A percentile compares a stretch with the other conserved stretches of the same genome.
These are phyloP conservation scores for Augochlorella aurata DNA, from an alignment of 2,888 invertebrate species.

Conservation along the genomic window DNA sequence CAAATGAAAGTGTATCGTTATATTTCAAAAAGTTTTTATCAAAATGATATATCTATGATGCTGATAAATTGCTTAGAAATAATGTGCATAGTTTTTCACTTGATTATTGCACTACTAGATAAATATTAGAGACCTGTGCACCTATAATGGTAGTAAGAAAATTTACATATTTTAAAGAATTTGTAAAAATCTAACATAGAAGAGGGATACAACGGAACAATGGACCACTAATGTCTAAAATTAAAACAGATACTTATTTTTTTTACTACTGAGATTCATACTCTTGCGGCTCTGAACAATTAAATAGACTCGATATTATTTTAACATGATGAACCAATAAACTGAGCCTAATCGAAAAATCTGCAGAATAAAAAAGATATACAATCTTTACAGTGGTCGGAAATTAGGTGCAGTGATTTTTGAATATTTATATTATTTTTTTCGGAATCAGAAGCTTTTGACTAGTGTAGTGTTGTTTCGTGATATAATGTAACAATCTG, in stretches of 20 bases:
- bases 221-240: constrained; percentile 75
- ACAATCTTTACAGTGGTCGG: constrained; percentile 53
- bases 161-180: constrained; percentile 45
- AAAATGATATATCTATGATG: constrained; percentile 32
- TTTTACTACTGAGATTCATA: constrained; percentile 74
- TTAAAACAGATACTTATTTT: constrained; percentile 75
- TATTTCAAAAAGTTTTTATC: constrained; percentile 54
- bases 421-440: constrained; percentile 41
- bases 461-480: constrained; percentile 45
- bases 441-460: constrained; percentile 23
- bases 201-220: constrained; percentile 71
- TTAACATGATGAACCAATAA: constrained; percentile 51
- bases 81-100: constrained; percentile 50
- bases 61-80: constrained; percentile 47
- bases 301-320: constrained; percentile 62
- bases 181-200: constrained; percentile 46
- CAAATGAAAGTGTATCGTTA: constrained; percentile 62
- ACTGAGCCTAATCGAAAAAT: constrained; percentile 61
- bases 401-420: constrained; percentile 35
- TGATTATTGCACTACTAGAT: constrained; percentile 55
- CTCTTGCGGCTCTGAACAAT: constrained; percentile 64
- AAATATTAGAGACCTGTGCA: constrained; percentile 53
- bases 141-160: constrained; percentile 46
- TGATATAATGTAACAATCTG: constrained; percentile 37
- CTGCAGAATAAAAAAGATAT: constrained; percentile 37